phyloP scores from a whole-genome alignment of 2,888 invertebrate genomes.

The Gerris lacustris region DNA sequence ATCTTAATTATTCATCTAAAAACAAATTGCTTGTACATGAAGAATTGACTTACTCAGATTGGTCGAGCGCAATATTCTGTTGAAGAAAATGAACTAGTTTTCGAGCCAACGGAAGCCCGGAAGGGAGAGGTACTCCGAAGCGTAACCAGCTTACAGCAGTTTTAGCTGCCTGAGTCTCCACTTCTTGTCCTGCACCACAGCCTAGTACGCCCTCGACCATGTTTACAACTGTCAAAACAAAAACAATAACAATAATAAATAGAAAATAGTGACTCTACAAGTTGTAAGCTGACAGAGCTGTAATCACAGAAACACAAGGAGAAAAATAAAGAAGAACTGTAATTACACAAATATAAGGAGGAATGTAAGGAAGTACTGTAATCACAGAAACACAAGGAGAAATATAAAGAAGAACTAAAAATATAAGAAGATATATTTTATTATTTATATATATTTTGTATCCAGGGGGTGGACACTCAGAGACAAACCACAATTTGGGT shows the following conservation, averaged over 20 bases:
- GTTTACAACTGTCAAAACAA: conserved; percentile 33
- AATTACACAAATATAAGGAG: too few relatives aligned
- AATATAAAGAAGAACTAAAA: too few relatives aligned
- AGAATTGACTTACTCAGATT: conserved; percentile 26
- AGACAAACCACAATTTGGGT: too few relatives aligned
- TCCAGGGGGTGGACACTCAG: too few relatives aligned
- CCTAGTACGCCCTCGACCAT: conserved; percentile 35
- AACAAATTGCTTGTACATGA: too few relatives aligned
- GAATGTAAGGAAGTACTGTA: too few relatives aligned
- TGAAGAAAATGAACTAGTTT: conserved; percentile 29
- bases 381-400: too few relatives aligned
- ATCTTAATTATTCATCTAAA: too few relatives aligned
- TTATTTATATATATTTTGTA: too few relatives aligned
- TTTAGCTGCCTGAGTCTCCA: conserved; percentile 40
- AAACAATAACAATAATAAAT: neutral
- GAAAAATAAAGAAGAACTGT: too few relatives aligned
- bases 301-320: too few relatives aligned
- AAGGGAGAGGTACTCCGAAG: conserved; percentile 37
- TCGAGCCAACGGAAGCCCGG: conserved; percentile 31
- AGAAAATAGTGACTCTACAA: neutral
- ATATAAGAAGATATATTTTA: too few relatives aligned
- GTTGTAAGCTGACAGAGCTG: neutral
- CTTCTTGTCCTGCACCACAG: conserved; percentile 25
- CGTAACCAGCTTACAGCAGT: conserved; percentile 53
- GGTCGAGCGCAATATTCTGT: conserved; percentile 24